Percentiles rank a stretch among this genome's conserved stretches.
Evolutionary conservation across 37 sponge, comb jelly and placozoan genomes (phyloP).

Genomic region (Mnemiopsis leidyi): DNA sequence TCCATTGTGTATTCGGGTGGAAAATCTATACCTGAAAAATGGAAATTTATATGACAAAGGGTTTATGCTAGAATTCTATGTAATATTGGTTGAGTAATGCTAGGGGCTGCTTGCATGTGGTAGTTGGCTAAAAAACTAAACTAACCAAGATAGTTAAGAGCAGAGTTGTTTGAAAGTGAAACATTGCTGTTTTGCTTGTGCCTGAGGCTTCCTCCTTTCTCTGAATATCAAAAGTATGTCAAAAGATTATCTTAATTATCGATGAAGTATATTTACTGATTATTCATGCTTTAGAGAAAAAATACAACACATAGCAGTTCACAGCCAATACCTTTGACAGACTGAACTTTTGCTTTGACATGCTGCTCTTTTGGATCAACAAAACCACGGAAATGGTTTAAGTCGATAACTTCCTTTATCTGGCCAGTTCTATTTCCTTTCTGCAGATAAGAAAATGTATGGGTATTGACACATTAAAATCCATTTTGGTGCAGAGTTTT

Average conservation of each 20-base stretch:
- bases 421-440: constrained; percentile 44
- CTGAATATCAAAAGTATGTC: neutral
- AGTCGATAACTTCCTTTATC: constrained; percentile 47
- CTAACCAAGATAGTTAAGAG: neutral
- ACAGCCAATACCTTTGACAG: neutral
- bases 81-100: too few species aligned
- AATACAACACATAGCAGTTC: too few species aligned
- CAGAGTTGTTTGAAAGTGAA: neutral
- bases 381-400: constrained; percentile 26
- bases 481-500: too few species aligned
- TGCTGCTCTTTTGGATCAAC: neutral
- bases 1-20: neutral
- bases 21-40: neutral
- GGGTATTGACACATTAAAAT: neutral
- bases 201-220: neutral
- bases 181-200: neutral
- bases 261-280: too few species aligned
- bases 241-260: too few species aligned
- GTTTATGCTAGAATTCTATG: too few species aligned
- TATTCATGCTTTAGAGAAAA: too few species aligned
- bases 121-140: neutral
- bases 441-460: neutral
- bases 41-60: neutral
- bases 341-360: neutral
- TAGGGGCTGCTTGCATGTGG: too few species aligned